phyloP scores from a whole-genome alignment of 2,888 invertebrate species.

The Ochropleura leucogaster region DNA sequence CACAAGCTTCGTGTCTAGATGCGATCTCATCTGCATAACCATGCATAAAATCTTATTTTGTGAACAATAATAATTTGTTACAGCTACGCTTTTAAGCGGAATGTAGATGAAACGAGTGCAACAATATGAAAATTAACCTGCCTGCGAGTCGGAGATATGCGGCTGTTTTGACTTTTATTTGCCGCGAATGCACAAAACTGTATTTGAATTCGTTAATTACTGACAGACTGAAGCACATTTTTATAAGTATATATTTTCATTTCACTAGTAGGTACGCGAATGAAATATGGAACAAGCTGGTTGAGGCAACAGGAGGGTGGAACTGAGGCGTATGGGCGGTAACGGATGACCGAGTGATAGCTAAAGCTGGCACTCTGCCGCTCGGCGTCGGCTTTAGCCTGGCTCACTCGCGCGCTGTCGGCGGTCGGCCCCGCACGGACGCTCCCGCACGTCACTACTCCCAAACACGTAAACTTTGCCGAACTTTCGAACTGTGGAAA shows the following conservation, averaged over 20 bases:
- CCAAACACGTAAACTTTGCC: conserved; percentile 73
- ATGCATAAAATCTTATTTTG: conserved; percentile 67
- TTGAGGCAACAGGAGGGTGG: conserved; percentile 78
- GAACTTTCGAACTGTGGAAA: conserved; percentile 67
- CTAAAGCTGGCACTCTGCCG: conserved; percentile 52
- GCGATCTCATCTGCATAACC: conserved; percentile 63
- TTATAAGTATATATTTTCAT: conserved; percentile 64
- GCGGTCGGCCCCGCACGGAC: conserved; percentile 61
- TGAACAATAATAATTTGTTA: conserved; percentile 64
- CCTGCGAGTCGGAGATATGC: conserved; percentile 46
- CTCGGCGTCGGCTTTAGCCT: conserved; percentile 22
- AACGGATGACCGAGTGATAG: conserved; percentile 60
- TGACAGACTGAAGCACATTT: conserved; percentile 38
- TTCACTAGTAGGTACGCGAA: conserved; percentile 57
- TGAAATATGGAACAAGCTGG: conserved; percentile 68
- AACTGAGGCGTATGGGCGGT: conserved; percentile 70
- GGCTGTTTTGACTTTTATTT: conserved; percentile 36
- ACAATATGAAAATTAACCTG: conserved; percentile 62
- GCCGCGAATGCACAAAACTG: conserved; percentile 21
- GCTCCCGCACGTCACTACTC: conserved; percentile 42
- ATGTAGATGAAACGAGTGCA: conserved; percentile 52
- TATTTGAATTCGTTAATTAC: conserved; percentile 41
- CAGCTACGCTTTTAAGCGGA: conserved; percentile 44
- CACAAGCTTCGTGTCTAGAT: conserved; percentile 53
- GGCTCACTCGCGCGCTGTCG: conserved; percentile 67